Evolutionary conservation across 2,888 invertebrate genomes (phyloP), one percentile per base, ranked within the genome.

Genomic region (Serrognathus titanus): DNA sequence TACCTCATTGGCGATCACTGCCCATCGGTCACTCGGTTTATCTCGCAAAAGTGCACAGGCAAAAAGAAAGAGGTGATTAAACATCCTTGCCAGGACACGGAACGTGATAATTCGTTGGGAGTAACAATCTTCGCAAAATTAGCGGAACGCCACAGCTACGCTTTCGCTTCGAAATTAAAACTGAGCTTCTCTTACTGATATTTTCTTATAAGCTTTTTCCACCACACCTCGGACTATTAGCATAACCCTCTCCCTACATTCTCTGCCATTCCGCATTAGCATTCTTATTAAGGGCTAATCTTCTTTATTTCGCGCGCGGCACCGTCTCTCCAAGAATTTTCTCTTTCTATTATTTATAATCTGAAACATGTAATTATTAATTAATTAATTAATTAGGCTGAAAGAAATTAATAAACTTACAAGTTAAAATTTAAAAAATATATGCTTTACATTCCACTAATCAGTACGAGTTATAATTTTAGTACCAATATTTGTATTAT

Each of bases 101-200:
- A 40, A 40, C 12, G 10, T 40, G 11, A 13, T 40, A 5, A 31
- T 31, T 31, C 24, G 24, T 3, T 39, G 39, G 11, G 12, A 39
- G 10, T 39, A 39, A 39, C n/a, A 8, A 39, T 39, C n/a, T 12
- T 11, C 12, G 39, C n/a, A 39, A 39, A 16, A n/a, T 39, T n/a
- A 11, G 12, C 39, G 12, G 12, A 39, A 43, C 39, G 41, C 20
- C 51, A 51, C 36, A 56, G 51, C 51, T 49, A 16, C 53, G 47
- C 51, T 57, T 53, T 37, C 51, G 59, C 49, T 46, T 53, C 64
- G 53, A 63, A 75, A 75, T 75, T 76, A 75, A 75, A 75, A 76
- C 75, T 76, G 75, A 72, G 68, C 70, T 71, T 68, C 68, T 67
- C 66, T 62, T 60, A 69, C 69, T 69, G 71, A 72, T 70, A 71